phyloP scores from a whole-genome alignment of 92 coral and sea anemone genomes.

The Pocillopora meandrina region DNA sequence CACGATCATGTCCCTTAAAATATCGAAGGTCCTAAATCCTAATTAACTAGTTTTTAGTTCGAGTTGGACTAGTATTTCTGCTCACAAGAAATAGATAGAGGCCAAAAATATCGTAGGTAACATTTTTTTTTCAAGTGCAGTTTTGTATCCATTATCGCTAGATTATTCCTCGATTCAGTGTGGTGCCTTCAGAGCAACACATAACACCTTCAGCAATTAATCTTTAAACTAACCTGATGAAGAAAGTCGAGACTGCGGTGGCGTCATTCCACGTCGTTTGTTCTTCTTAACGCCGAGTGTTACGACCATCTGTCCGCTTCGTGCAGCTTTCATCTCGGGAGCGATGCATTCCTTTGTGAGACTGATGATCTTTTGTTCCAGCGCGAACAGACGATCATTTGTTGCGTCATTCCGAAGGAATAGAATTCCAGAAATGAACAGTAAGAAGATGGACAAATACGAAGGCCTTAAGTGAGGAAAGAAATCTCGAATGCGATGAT shows the following conservation, averaged over 20 bases:
- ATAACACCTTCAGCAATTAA: background rate
- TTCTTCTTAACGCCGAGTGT: background rate
- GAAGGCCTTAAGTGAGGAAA: slow-evolving; percentile 16
- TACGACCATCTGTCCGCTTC: background rate
- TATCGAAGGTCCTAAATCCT: too few species aligned
- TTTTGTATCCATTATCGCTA: background rate
- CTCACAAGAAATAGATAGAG: too few species aligned
- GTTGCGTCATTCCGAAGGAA: slow-evolving; percentile 7
- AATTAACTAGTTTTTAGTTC: too few species aligned
- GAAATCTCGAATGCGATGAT: background rate
- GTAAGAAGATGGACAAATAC: slow-evolving; percentile 8
- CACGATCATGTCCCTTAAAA: too few species aligned
- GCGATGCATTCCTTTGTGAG: background rate
- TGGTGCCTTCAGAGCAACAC: too few species aligned
- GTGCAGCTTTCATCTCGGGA: background rate
- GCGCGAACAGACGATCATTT: slow-evolving; percentile 7
- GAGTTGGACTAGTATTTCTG: too few species aligned
- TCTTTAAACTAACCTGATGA: background rate
- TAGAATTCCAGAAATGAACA: slow-evolving; percentile 14
- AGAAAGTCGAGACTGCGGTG: background rate
- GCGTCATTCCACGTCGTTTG: background rate
- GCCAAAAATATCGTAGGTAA: background rate
- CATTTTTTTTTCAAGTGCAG: too few species aligned
- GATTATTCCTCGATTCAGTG: background rate
- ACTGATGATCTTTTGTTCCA: slow-evolving; percentile 1